A percentile compares a stretch with the other conserved stretches of the same genome.
Evolutionary conservation across 2,113 vertebrate species (phyloP).

Genomic region (Trematomus loennbergii): DNA sequence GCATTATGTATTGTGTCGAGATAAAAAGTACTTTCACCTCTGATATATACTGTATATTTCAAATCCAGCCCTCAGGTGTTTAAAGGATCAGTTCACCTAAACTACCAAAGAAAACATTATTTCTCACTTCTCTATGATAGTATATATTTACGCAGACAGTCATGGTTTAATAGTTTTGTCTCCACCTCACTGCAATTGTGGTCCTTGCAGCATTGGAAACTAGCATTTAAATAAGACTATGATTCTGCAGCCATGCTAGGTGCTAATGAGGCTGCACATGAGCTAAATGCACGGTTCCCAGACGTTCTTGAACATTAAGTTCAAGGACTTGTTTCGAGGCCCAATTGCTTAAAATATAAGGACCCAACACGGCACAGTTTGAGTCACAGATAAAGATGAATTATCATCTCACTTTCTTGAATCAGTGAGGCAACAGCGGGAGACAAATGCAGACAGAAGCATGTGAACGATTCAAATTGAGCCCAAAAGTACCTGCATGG

Average conservation of each 20-base stretch:
- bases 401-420: neutral
- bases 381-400: neutral
- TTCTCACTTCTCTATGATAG: neutral
- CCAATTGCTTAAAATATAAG: too few relatives aligned
- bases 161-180: neutral
- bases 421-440: too few relatives aligned
- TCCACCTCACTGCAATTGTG: neutral
- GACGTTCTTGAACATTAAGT: neutral
- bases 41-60: neutral
- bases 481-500: neutral
- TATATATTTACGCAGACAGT: neutral
- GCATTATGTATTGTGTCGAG: neutral
- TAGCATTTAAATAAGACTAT: neutral
- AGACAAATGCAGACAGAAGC: neutral
- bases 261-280: too few relatives aligned
- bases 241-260: neutral
- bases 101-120: neutral
- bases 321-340: too few relatives aligned
- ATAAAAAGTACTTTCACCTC: conserved; percentile 15
- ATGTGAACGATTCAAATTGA: neutral
- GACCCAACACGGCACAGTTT: too few relatives aligned
- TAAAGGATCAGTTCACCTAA: conserved; percentile 36
- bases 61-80: neutral
- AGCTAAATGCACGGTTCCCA: neutral
- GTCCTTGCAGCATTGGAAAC: neutral